phyloP scores from a whole-genome alignment of 1,140 invertebrate genomes.

The Panulirus ornatus region DNA sequence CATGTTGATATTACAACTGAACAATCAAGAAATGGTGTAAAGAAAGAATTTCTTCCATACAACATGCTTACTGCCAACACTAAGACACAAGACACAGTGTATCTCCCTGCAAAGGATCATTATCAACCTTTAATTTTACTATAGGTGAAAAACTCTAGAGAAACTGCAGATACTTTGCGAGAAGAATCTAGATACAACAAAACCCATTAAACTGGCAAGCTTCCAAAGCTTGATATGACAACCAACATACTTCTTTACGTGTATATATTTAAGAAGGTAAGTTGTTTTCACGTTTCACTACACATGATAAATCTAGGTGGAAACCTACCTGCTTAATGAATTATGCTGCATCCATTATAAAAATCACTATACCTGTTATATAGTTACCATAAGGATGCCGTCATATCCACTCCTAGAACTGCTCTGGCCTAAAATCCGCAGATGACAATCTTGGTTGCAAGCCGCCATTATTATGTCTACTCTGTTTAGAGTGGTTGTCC shows the following conservation, averaged over 20 bases:
- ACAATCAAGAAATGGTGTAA: conserved; percentile 4
- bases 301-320: conserved; percentile 14
- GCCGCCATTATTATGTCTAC: conserved; percentile 71
- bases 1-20: conserved; percentile 56
- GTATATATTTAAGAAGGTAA: background rate
- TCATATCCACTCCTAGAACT: conserved; percentile 71
- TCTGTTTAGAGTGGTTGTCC: conserved; percentile 70
- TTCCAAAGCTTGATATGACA: conserved; percentile 31
- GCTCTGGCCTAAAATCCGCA: conserved; percentile 70
- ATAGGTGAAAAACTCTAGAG: background rate
- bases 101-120: conserved; percentile 62
- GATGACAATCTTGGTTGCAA: conserved; percentile 71
- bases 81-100: conserved; percentile 70
- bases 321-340: conserved; percentile 66
- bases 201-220: conserved; percentile 64
- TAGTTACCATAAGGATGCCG: conserved; percentile 71
- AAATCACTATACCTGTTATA: conserved; percentile 75
- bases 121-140: conserved; percentile 26
- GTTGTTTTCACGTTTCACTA: background rate
- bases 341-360: conserved; percentile 63
- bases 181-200: conserved; percentile 63
- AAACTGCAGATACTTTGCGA: conserved; percentile 53
- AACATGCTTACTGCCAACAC: conserved; percentile 70
- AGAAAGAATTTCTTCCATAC: conserved; percentile 19
- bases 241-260: background rate